Base-by-base conservation (phyloP, 2,888 invertebrate species). In the Seira ritae region DNA sequence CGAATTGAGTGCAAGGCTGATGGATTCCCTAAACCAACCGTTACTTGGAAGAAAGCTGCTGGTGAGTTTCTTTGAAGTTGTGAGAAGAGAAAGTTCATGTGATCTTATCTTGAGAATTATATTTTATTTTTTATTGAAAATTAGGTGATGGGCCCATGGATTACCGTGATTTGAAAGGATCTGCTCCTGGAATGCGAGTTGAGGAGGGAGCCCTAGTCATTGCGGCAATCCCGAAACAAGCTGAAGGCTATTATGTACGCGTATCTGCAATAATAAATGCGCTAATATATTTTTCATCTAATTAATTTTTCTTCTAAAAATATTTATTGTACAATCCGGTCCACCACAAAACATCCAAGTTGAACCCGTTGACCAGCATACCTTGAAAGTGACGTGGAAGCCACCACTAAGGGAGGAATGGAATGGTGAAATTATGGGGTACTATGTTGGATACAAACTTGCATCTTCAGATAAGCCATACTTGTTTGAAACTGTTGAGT, bases 41-140 rank as follows among this genome's bases (percentile, higher is more conserved):
- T 97, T 69, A 96, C 96, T 89, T 97, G 97, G 97, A 97, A 97
- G 92, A 95, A 96, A 93, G 97, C 97, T 91, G 96, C 96, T 92
- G 97, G 97, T 97, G 93, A 90, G 91, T 88, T 17, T 17, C 17
- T 69, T n/a, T n/a, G n/a, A n/a, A n/a, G n/a, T n/a, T n/a, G n/a
- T 10, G 50, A 69, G 37, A 23, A 67, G 42, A 31, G 46, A 66
- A 6, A 17, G 2, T 20, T 65, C n/a, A 60, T 46, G 23, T 42
- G 4, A 46, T 6, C 8, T 15, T 22, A 74, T 60, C 31, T 3
- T n/a, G 17, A 6, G 15, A 74, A 42, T 42, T 42, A 42, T 67
- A 37, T 68, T 55, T 67, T 65, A 60, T 55, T 31, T 23, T 70
- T 42, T 60, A 24, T 19, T 50, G 76, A 86, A 75, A 91, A 91